Evolutionary conservation across 2,113 vertebrate genomes (phyloP).

Genomic region (Galbula dea): DNA sequence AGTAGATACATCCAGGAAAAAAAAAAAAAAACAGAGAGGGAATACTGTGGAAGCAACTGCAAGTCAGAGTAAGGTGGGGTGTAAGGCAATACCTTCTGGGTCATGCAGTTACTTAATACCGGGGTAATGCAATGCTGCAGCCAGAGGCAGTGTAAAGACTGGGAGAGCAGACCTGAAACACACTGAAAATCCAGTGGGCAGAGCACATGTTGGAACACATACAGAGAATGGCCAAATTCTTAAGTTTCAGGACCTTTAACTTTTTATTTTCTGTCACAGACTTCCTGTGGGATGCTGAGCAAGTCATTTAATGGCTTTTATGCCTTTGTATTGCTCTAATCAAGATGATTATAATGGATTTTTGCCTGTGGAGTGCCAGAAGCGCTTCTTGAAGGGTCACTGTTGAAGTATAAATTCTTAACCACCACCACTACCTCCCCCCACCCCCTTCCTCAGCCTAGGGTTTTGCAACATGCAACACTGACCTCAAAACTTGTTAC

Average conservation of each 20-base stretch:
- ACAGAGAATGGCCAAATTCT: not conserved
- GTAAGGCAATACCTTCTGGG: not conserved
- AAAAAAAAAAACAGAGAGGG: not conserved
- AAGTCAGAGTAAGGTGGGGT: not conserved
- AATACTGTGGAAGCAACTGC: not conserved
- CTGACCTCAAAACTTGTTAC: not conserved
- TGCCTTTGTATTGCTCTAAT: slow-evolving; percentile 26
- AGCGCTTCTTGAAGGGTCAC: not conserved
- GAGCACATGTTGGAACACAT: not conserved
- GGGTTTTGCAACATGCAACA: not conserved
- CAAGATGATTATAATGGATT: not conserved
- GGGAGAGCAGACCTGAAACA: not conserved
- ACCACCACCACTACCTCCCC: no score
- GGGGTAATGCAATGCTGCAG: no score
- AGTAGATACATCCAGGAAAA: not conserved
- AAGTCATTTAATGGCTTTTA: slow-evolving; percentile 6
- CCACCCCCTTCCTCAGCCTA: not conserved
- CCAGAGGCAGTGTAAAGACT: not conserved
- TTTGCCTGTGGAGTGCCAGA: not conserved
- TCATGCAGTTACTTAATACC: not conserved
- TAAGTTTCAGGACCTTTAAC: not conserved
- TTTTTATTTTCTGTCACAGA: slow-evolving; percentile 44
- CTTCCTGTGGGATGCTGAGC: slow-evolving; percentile 35
- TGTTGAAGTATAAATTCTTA: not conserved
- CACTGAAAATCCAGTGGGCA: not conserved